Evolutionary conservation across 2,113 vertebrate species (phyloP), one percentile per base, ranked within the genome.

Genomic region (Hemichromis elongatus): DNA sequence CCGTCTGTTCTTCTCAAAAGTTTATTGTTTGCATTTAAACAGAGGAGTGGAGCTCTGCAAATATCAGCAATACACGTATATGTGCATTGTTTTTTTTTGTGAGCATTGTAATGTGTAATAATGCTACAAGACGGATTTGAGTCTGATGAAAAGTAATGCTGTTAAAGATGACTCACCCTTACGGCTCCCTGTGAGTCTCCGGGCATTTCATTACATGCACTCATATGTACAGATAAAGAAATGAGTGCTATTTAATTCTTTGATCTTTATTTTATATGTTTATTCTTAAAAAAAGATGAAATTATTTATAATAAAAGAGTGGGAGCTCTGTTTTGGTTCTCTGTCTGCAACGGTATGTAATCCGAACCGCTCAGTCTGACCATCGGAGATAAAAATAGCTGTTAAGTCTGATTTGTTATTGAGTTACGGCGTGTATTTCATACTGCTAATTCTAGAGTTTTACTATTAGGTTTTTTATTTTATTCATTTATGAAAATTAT

Each of bases 11-110:
- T 14, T 77, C 59, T 87, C 59, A 2, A 1, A 8, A 9, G 6
- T 28, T 30, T 73, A 50, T 50, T 75, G 42, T 75, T 77, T 79
- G 83, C 66, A 59, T 37, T 59, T 5, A 13, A 24, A n/a, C 35
- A 57, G 35, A 26, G 7, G 3, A 18, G 45, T 33, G 47, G 45
- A n/a, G 30, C 61, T 75, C 21, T 9, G 21, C 4, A 2, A 24
- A 42, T 55, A 42, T n/a, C 24, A 50, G 26, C 42, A 5, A 50
- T 30, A 50, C 16, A 19, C 14, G 0, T 47, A 50, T 28, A 73
- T 5, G 14, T 73, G 1, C 26, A 45, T 24, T 26, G 21, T 9
- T 26, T 35, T 14, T 52, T 53, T 73, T 30, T 19, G 16, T 30
- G 11, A 73, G 24, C 6, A 73, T 7, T 50, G 24, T 30, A 18